Evolutionary conservation across 2,113 vertebrate species (phyloP).

Genomic region (Corvus hawaiiensis): DNA sequence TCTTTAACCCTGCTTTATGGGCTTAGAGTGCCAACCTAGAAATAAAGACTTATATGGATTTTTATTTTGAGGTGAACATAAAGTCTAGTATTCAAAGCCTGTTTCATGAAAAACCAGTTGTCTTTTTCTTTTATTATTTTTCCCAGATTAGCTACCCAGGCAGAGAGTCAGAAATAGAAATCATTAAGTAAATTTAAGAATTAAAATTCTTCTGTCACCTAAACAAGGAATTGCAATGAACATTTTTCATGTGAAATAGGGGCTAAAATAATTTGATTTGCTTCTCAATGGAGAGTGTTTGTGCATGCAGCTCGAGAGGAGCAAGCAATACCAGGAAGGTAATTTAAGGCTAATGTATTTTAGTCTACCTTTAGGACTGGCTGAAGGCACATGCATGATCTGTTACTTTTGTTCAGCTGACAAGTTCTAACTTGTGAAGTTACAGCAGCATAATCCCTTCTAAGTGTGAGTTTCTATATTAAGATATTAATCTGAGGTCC

Average conservation of each 20-base stretch:
- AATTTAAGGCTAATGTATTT: background rate
- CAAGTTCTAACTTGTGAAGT: background rate
- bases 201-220: background rate
- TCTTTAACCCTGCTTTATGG: slow-evolving; percentile 28
- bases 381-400: background rate
- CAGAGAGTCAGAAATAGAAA: background rate
- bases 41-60: slow-evolving; percentile 27
- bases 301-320: background rate
- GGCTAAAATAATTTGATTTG: background rate
- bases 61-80: background rate
- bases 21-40: background rate
- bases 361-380: background rate
- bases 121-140: background rate
- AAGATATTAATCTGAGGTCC: background rate
- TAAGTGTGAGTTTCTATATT: background rate
- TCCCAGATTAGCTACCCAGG: background rate
- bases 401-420: background rate
- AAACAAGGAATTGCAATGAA: background rate
- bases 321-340: background rate
- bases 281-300: background rate
- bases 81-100: background rate
- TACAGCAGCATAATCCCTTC: background rate
- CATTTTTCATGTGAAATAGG: background rate
- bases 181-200: background rate
- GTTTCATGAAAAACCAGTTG: background rate